Evolutionary conservation across 2,888 invertebrate species (phyloP), one percentile per base, ranked within the genome.

Genomic region (Dione juno): DNA sequence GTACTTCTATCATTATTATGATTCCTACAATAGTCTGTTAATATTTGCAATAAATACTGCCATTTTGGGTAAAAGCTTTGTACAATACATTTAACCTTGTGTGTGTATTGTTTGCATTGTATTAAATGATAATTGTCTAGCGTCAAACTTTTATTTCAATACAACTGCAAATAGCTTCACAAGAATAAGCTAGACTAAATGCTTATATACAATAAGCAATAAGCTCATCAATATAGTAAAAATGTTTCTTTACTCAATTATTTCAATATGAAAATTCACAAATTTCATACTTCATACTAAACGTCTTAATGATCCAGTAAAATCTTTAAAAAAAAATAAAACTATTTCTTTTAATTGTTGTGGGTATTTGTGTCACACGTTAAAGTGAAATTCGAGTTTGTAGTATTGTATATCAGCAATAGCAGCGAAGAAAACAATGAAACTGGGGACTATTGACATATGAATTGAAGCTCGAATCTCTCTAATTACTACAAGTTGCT

Each of bases 1-100:
- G 40, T 45, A 45, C 61, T 61, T 45, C 61, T 43, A 61, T 35
- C 16, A 16, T 45, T 35, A 61, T 61, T 61, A 61, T 28, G 45
- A 43, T 35, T n/a, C 28, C 28, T 28, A 59, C 11, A 28, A 21
- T 50, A 19, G 50, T 13, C 19, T 61, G n/a, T 45, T 43, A 43
- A 43, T 45, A 61, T 45, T 35, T 45, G 28, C 37, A 57, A 57
- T 40, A 57, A 57, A 57, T 37, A 10, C 1, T n/a, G 16, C n/a
- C 61, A 61, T 61, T 43, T 57, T 57, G 57, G 57, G 16, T 40
- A 16, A 57, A 11, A 57, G 10, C 35, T 10, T 35, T 10, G 35
- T 2, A 54, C 1, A 16, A 35, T 54, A 16, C n/a, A 6, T 16
- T 19, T 10, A 11, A n/a, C 37, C n/a, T 37, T 28, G 13, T 52